Percentiles rank a stretch among this genome's conserved stretches.
phyloP scores from a whole-genome alignment of 2,888 invertebrate genomes.

The Troilus luridus region DNA sequence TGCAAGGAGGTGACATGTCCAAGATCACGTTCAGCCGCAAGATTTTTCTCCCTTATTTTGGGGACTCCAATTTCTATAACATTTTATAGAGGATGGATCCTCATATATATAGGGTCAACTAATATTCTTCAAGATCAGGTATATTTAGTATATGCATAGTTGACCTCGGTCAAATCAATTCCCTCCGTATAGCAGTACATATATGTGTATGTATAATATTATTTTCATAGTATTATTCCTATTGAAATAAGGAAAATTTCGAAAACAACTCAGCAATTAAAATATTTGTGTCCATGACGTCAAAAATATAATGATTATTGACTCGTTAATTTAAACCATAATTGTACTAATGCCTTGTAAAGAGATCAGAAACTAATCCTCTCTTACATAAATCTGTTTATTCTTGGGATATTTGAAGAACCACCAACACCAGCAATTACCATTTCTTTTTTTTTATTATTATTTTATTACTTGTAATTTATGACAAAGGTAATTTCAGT shows the following conservation, averaged over 20 bases:
- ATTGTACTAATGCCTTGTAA: background rate
- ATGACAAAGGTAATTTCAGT: background rate
- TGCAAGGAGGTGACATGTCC: no score
- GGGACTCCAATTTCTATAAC: no score
- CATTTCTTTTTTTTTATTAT: background rate
- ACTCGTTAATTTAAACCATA: background rate
- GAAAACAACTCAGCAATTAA: background rate
- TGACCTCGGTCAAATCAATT: no score
- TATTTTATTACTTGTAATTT: background rate
- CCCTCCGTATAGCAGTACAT: no score
- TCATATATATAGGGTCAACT: no score
- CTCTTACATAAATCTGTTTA: conserved; percentile 16
- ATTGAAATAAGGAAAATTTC: background rate
- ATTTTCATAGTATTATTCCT: no score
- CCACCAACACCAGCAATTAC: background rate
- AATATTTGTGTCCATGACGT: background rate
- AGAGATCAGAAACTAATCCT: background rate
- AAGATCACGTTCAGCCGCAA: no score
- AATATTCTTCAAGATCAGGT: no score
- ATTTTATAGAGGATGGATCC: no score
- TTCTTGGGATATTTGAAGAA: background rate
- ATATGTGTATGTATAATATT: no score
- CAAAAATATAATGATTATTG: background rate
- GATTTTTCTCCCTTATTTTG: no score
- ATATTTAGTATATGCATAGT: no score